Base-by-base conservation (phyloP, 2,888 invertebrate genomes). In the Belgica antarctica region DNA sequence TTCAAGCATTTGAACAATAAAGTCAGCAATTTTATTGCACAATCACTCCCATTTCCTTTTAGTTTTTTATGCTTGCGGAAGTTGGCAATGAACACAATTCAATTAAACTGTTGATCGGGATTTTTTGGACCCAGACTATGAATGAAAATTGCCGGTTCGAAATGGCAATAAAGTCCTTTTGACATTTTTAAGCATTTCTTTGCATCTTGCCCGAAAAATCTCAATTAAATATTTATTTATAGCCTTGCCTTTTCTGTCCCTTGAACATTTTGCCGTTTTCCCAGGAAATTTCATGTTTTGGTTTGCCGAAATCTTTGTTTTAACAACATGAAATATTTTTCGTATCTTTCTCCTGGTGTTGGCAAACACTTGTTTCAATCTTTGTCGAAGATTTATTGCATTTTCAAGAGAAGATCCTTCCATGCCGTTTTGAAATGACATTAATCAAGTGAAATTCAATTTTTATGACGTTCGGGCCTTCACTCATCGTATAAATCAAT, bases 21-120 rank as follows among this genome's bases (percentile, higher is more conserved):
- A 4, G 25, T 27, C 59, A 59, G 59, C 52, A 52, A 59, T 68
- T 57, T 68, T 68, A 68, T 68, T 68, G 68, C 68, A 52, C 68
- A 68, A 31, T 68, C 68, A 68, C 68, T 25, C 68, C 68, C 68
- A 68, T 68, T 68, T 68, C 68, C 68, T 68, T 31, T 59, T 27
- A 4, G 27, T 57, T 46, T 24, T 31, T 34, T 52, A 25, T 25
- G 17, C n/a, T 41, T 66, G 36, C 65, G 65, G 65, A 66, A 47
- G 66, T 66, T 66, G 24, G 2, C 41, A 41, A 4, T 2, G 12
- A 52, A 24, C 8, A 52, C 52, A 52, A 22, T 52, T 52, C 52
- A 52, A 52, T 52, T 52, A 52, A 19, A 22, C 3, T 52, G 19
- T 4, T 24, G 52, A 24, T 24, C 22, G 8, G 10, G 10, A 34